These are phyloP conservation scores for Drosophila biarmipes DNA, from an alignment of 1,140 invertebrate species.

Conservation along the genomic window DNA sequence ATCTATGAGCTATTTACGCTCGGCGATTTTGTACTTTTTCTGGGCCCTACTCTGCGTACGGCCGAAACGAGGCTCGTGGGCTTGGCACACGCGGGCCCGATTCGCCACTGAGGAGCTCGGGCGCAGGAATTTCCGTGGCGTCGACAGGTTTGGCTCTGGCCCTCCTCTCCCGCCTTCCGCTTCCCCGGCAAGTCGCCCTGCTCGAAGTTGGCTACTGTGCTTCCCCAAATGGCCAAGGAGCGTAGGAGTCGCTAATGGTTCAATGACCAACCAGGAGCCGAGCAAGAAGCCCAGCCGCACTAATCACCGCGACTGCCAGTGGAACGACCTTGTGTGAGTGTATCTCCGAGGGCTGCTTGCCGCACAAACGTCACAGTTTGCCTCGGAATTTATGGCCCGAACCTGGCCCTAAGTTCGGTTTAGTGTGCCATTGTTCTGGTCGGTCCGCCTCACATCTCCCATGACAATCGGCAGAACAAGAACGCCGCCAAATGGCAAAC, in stretches of 20 bases:
- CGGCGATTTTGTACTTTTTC: slow-evolving; percentile 43
- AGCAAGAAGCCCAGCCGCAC: slow-evolving; percentile 15
- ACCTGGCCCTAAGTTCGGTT: slow-evolving; percentile 62
- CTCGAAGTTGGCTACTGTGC: slow-evolving; percentile 63
- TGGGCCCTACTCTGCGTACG: slow-evolving; percentile 64
- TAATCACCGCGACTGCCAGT: slow-evolving; percentile 35
- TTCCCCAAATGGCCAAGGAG: slow-evolving; percentile 43
- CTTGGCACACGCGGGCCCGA: slow-evolving; percentile 71
- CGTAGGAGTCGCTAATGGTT: slow-evolving; percentile 52
- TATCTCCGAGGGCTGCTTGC: slow-evolving; percentile 25
- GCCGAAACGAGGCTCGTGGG: slow-evolving; percentile 66
- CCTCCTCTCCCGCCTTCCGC: slow-evolving; percentile 2
- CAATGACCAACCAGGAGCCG: slow-evolving; percentile 54
- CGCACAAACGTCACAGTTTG: slow-evolving; percentile 53
- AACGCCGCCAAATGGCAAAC: slow-evolving; percentile 60
- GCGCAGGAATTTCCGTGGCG: slow-evolving; percentile 48
- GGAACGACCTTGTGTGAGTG: slow-evolving; percentile 62
- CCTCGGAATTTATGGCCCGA: slow-evolving; percentile 66
- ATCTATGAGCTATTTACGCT: slow-evolving; percentile 81
- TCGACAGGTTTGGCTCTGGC: slow-evolving; percentile 47
- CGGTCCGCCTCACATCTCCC: slow-evolving; percentile 65
- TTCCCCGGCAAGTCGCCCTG: slow-evolving; percentile 56
- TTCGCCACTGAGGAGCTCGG: slow-evolving; percentile 34
- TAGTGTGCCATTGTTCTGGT: slow-evolving; percentile 77
- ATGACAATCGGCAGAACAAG: slow-evolving; percentile 66